These are phyloP conservation scores for Calephelis virginiensis DNA, from an alignment of 1,140 invertebrate genomes.

Conservation along the genomic window DNA sequence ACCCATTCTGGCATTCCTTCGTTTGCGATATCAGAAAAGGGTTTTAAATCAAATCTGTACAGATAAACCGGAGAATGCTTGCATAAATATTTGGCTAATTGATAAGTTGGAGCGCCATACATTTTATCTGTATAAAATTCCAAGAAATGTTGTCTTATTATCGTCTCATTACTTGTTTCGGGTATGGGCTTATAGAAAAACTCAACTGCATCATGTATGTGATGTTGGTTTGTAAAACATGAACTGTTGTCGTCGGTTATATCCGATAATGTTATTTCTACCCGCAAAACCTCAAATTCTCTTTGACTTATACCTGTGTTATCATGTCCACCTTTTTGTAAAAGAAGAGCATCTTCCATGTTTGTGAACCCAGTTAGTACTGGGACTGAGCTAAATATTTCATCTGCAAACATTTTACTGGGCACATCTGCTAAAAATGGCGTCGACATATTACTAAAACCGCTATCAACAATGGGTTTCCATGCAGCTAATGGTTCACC, in stretches of 20 bases:
- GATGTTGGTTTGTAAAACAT: slow-evolving; percentile 83
- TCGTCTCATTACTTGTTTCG: slow-evolving; percentile 78
- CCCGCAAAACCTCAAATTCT: slow-evolving; percentile 81
- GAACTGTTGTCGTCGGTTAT: slow-evolving; percentile 81
- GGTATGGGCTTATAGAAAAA: slow-evolving; percentile 86
- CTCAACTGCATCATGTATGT: slow-evolving; percentile 84
- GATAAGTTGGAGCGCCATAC: slow-evolving; percentile 83
- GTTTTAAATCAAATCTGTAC: slow-evolving; percentile 87
- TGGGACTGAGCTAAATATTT: slow-evolving; percentile 82
- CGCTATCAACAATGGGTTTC: slow-evolving; percentile 86
- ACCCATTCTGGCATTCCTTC: slow-evolving; percentile 85
- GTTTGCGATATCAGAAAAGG: slow-evolving; percentile 80
- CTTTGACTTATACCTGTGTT: slow-evolving; percentile 75
- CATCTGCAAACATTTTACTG: slow-evolving; percentile 79
- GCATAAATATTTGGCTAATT: slow-evolving; percentile 82
- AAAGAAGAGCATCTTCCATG: slow-evolving; percentile 85
- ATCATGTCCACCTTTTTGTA: slow-evolving; percentile 79
- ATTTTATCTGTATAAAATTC: slow-evolving; percentile 86
- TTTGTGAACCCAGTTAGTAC: slow-evolving; percentile 86
- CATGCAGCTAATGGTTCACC: slow-evolving; percentile 83
- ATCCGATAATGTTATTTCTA: slow-evolving; percentile 80
- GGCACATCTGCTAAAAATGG: slow-evolving; percentile 84
- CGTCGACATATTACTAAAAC: slow-evolving; percentile 82
- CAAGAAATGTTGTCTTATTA: slow-evolving; percentile 81
- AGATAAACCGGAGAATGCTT: slow-evolving; percentile 81